phyloP scores from a whole-genome alignment of 2,888 invertebrate species.

The Pherbina coryleti region DNA sequence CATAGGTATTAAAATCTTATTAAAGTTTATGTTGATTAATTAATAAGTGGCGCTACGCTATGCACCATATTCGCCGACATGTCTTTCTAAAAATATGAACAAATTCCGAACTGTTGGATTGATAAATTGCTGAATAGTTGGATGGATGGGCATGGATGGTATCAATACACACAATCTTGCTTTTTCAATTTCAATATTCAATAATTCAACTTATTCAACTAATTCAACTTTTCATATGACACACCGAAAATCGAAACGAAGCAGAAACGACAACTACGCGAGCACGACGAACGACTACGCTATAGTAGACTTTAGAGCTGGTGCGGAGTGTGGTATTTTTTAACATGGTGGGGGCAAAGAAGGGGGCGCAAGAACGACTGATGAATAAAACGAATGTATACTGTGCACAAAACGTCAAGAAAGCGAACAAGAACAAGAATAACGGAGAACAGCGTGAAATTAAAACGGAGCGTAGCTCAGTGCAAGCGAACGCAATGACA shows the following conservation, averaged over 20 bases:
- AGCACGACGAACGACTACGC: neutral
- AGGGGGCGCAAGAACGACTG: neutral
- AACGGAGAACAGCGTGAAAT: neutral
- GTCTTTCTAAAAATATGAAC: neutral
- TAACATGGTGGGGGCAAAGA: neutral
- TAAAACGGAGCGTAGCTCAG: neutral
- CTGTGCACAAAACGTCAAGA: slow-evolving; percentile 23
- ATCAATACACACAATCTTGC: slow-evolving; percentile 18
- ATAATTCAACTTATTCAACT: too few species aligned
- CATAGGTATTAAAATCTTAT: too few species aligned
- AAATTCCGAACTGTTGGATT: neutral
- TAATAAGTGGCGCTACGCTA: neutral
- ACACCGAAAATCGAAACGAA: neutral
- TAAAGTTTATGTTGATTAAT: too few species aligned
- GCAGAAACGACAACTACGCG: neutral
- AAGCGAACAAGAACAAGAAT: slow-evolving; percentile 6
- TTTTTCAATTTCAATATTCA: slow-evolving; percentile 2
- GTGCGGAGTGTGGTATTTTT: neutral
- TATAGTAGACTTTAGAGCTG: neutral
- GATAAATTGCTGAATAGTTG: neutral
- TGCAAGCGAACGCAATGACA: neutral
- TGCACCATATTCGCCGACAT: neutral
- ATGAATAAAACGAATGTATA: slow-evolving; percentile 26
- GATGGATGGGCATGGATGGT: neutral
- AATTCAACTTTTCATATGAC: slow-evolving; percentile 14